phyloP scores from a whole-genome alignment of 2,113 vertebrate species.

The Hucho hucho region DNA sequence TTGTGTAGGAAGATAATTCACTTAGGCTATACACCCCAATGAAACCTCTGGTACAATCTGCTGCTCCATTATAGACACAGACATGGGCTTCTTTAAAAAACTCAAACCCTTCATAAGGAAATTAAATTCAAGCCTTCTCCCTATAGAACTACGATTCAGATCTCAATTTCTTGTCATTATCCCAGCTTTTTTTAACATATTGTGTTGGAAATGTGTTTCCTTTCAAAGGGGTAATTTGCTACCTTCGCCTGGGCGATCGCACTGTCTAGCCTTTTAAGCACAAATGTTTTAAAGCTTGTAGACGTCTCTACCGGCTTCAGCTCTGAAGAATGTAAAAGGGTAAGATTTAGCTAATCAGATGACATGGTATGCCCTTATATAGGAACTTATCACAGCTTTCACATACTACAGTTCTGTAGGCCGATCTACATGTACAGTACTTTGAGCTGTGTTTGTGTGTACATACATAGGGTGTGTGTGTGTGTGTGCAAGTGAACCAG shows the following conservation, averaged over 20 bases:
- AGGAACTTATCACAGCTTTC: too few species aligned
- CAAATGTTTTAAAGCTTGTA: background rate
- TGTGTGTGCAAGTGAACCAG: too few species aligned
- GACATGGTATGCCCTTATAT: background rate
- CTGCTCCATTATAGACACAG: slow-evolving; percentile 5
- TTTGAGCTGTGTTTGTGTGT: too few species aligned
- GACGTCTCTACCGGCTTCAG: too few species aligned
- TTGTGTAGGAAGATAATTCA: slow-evolving; percentile 14
- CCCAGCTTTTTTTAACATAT: slow-evolving; percentile 20
- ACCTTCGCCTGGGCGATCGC: background rate
- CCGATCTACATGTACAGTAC: too few species aligned
- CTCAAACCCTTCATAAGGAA: slow-evolving; percentile 22
- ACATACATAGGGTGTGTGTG: too few species aligned
- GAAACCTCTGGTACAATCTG: background rate
- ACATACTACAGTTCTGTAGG: too few species aligned
- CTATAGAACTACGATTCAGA: slow-evolving; percentile 26
- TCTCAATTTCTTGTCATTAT: slow-evolving; percentile 20
- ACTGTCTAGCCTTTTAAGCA: background rate
- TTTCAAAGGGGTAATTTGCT: slow-evolving; percentile 19
- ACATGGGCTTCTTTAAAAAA: background rate
- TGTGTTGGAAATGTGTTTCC: slow-evolving; percentile 23
- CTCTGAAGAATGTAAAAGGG: background rate
- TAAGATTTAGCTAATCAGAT: background rate
- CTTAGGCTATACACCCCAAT: background rate
- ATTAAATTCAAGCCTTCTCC: slow-evolving; percentile 30